Base-by-base conservation (phyloP, 2,888 invertebrate species). In the Chrysolina haemoptera region DNA sequence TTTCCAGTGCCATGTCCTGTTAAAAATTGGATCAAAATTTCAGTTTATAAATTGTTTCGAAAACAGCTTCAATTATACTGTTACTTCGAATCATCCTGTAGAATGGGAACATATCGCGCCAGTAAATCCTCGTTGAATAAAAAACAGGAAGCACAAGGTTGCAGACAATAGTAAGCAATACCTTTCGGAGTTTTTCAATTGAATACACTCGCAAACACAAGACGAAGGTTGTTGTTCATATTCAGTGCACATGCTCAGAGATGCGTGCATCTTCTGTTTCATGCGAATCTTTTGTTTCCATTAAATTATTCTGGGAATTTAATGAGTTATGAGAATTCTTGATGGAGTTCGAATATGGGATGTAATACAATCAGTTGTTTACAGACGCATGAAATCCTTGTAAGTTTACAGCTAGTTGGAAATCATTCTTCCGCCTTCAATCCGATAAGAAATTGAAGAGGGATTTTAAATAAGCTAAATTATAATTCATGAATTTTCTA, bases 111-210 rank as follows among this genome's bases (percentile, higher is more conserved):
- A 43, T 40, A 63, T 66, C 68, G 53, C 63, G 53, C 68, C 68
- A 11, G 53, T 43, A 63, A 48, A 72, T 53, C 62, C 71, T 46
- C 40, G 46, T 35, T 62, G 40, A 70, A 50, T 65, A 40, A 64
- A 71, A 68, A 68, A 73, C 72, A 73, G 72, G 72, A 73, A 73
- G 68, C 53, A 68, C 68, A 73, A 73, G 72, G 68, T 68, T 73
- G 68, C 40, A 68, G 59, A 73, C 72, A 73, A 73, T 73, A 65
- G 72, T 73, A 73, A 73, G 55, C 62, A 63, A 73, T 73, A 73
- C 64, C 68, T 68, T 64, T 68, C 20, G n/a, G 20, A 64, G 43
- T 64, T 73, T 68, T 70, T 68, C 50, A 41, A 55, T 64, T 55
- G 43, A 46, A 46, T 73, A 73, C 53, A 53, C 53, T 20, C 53